These are phyloP conservation scores for Chelidonichthys spinosus DNA, from an alignment of 2,797 vertebrate species.

Conservation along the genomic window DNA sequence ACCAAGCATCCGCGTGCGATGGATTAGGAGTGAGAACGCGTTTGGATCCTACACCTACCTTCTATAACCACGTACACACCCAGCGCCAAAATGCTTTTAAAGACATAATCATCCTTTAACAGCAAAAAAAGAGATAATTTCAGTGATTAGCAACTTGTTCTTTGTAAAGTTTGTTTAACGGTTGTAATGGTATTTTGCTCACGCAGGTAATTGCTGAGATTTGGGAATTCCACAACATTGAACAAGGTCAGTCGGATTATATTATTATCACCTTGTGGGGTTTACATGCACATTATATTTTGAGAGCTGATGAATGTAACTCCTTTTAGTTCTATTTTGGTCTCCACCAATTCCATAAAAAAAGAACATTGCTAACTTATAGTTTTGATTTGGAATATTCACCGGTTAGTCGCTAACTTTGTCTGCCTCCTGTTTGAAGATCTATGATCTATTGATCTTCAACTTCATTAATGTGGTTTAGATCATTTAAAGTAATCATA, in stretches of 20 bases:
- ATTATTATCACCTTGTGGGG: too few species aligned
- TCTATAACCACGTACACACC: constrained; percentile 31
- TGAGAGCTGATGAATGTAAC: not conserved
- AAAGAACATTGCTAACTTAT: not conserved
- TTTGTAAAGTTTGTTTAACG: constrained; percentile 8
- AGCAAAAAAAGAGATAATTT: constrained; percentile 20
- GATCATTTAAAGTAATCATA: too few species aligned
- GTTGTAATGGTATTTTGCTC: constrained; percentile 10
- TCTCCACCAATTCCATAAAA: not conserved
- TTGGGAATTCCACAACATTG: not conserved
- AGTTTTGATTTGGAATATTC: not conserved
- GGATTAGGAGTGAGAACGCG: not conserved
- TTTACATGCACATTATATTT: not conserved
- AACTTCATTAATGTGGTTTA: not conserved
- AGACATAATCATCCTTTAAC: constrained; percentile 3
- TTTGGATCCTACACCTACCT: constrained; percentile 2
- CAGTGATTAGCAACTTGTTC: constrained; percentile 5
- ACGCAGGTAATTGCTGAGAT: constrained; percentile 14
- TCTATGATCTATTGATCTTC: not conserved
- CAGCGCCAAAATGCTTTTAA: constrained; percentile 40
- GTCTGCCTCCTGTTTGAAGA: not conserved
- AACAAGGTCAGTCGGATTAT: too few species aligned
- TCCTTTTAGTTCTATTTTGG: not conserved
- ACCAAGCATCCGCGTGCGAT: too few species aligned
- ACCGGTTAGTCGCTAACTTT: not conserved